Percentiles rank a stretch among this genome's conserved stretches.
phyloP scores from a whole-genome alignment of 2,797 vertebrate genomes.

The Chanos chanos region DNA sequence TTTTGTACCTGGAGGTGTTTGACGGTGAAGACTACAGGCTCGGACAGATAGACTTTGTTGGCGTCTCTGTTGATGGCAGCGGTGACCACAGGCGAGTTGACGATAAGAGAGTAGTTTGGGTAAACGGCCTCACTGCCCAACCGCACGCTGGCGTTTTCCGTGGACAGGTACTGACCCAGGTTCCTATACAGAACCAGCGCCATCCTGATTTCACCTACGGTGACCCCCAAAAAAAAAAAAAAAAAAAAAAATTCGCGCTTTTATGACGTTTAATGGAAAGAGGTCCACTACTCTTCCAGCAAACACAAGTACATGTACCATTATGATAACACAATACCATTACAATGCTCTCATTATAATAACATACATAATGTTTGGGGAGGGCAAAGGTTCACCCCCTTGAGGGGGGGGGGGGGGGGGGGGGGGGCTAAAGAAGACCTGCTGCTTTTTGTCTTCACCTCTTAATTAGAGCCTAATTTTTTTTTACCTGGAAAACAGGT shows the following conservation, averaged over 20 bases:
- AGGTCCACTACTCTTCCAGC: no score
- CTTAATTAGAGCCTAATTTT: no score
- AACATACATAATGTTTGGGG: background rate
- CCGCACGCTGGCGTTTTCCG: slow-evolving; percentile 93
- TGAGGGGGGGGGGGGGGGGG: no score
- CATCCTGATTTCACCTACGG: slow-evolving; percentile 93
- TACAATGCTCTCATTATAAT: background rate
- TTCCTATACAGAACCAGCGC: slow-evolving; percentile 96
- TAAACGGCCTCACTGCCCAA: slow-evolving; percentile 86
- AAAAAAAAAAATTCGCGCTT: no score
- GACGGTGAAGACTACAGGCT: slow-evolving; percentile 94
- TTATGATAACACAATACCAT: background rate
- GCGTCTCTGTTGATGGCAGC: slow-evolving; percentile 98
- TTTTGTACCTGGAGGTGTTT: slow-evolving; percentile 88
- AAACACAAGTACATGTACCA: background rate
- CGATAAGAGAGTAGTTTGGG: slow-evolving; percentile 94
- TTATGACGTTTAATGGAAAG: no score
- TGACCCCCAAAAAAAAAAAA: background rate
- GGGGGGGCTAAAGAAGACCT: background rate
- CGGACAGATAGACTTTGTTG: slow-evolving; percentile 95
- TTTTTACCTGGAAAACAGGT: no score
- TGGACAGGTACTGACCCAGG: slow-evolving; percentile 90
- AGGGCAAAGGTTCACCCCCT: no score
- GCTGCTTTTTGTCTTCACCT: no score
- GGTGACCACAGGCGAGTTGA: slow-evolving; percentile 96